These are phyloP conservation scores for Paramisgurnus dabryanus DNA, from an alignment of 2,113 vertebrate genomes.

Conservation along the genomic window DNA sequence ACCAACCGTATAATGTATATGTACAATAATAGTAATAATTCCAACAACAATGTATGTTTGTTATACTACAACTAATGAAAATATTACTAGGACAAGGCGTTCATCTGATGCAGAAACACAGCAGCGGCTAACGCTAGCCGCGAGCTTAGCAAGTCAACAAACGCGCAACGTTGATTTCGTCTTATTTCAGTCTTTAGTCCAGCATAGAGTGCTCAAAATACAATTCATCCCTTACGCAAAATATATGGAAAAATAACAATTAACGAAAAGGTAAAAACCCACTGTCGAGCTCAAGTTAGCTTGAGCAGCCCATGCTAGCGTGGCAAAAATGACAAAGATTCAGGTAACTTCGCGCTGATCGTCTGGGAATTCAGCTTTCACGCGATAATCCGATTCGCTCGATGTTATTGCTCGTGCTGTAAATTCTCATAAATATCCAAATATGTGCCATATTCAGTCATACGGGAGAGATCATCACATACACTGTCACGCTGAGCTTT, in stretches of 20 bases:
- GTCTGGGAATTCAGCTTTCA: not conserved
- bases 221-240: not conserved
- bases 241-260: not conserved
- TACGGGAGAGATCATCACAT: constrained; percentile 26
- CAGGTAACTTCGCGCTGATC: not conserved
- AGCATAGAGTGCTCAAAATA: not conserved
- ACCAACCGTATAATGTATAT: not conserved
- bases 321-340: constrained; percentile 26
- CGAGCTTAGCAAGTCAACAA: constrained; percentile 10
- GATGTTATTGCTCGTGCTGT: constrained; percentile 22
- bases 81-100: not conserved
- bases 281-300: not conserved
- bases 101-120: not conserved
- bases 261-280: not conserved
- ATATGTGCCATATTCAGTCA: constrained; percentile 19
- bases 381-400: not conserved
- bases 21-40: not conserved
- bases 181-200: not conserved
- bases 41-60: not conserved
- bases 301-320: constrained; percentile 19
- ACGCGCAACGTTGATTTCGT: not conserved
- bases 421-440: constrained; percentile 15
- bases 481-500: constrained; percentile 33
- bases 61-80: not conserved
- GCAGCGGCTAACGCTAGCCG: constrained; percentile 20